Evolutionary conservation across 1,140 invertebrate species (phyloP).

Genomic region (Cotesia typhae): DNA sequence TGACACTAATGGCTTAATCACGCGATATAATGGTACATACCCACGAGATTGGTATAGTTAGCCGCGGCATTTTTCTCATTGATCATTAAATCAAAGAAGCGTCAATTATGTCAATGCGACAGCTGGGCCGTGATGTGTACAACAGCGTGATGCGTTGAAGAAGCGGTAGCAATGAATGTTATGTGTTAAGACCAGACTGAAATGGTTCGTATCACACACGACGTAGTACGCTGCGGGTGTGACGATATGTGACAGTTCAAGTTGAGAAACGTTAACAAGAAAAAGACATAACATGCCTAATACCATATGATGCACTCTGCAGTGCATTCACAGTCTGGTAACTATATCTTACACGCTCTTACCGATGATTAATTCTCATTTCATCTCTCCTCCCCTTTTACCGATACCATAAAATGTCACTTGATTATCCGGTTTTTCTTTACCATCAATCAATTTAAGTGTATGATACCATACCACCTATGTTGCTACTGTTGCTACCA

Average conservation of each 20-base stretch:
- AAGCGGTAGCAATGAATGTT: too few relatives aligned
- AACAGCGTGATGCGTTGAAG: slow-evolving; percentile 36
- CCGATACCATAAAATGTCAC: slow-evolving; percentile 40
- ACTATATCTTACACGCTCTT: not conserved
- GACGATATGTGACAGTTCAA: slow-evolving; percentile 24
- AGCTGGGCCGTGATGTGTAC: slow-evolving; percentile 25
- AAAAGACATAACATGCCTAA: slow-evolving; percentile 31
- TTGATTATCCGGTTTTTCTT: slow-evolving; percentile 44
- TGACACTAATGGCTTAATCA: slow-evolving; percentile 5
- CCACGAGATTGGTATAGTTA: not conserved
- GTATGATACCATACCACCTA: slow-evolving; percentile 16
- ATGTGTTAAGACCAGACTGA: slow-evolving; percentile 14
- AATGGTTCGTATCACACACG: slow-evolving; percentile 34
- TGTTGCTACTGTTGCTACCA: too few relatives aligned
- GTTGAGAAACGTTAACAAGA: slow-evolving; percentile 18
- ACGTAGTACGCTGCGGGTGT: slow-evolving; percentile 8
- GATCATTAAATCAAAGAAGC: slow-evolving; percentile 40
- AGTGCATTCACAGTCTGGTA: too few relatives aligned
- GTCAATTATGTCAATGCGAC: slow-evolving; percentile 42
- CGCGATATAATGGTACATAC: not conserved
- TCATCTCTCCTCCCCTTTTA: slow-evolving; percentile 32
- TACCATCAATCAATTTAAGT: slow-evolving; percentile 55
- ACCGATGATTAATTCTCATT: not conserved
- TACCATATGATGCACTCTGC: not conserved
- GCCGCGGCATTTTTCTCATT: slow-evolving; percentile 8